Evolutionary conservation across 2,888 invertebrate species (phyloP), one percentile per base, ranked within the genome.

Genomic region (Drosophila phalerata): DNA sequence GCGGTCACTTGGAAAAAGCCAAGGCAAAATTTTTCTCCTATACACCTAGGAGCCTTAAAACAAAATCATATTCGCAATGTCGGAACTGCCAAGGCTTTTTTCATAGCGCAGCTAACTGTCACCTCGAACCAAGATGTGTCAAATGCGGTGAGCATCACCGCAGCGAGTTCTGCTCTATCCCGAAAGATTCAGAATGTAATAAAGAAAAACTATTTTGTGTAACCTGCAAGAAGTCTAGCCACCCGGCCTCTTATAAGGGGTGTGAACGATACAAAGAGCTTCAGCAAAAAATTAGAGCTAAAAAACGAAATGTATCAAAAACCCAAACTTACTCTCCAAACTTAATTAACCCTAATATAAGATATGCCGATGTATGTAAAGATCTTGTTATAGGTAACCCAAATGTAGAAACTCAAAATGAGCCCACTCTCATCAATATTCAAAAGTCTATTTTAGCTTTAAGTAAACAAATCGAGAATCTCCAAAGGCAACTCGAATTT

Each of bases 61-160:
- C 37, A 15, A 38, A 38, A 38, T 6, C 15, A 38, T 38, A 15
- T 38, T 15, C 37, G 1, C 37, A 37, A n/a, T 37, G 37, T 37
- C n/a, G 37, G 37, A 37, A 37, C 37, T n/a, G 37, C 37, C 37
- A 37, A 37, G 37, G n/a, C 37, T 37, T 37, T 37, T 37, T n/a
- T 37, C 37, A 37, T 6, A 37, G 37, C n/a, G 5, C n/a, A 38
- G 37, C 37, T 38, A 38, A 15, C 37, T 38, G 15, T 38, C 37
- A 38, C 37, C 37, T 38, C 5, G 37, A n/a, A 15, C n/a, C 37
- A 38, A 15, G 37, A 15, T 38, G 37, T 38, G 37, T 38, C 15
- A 38, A 38, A 38, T 38, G 37, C 37, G 15, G 37, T 15, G 37
- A 38, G 15, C 15, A 38, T 38, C 37, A 38, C 37, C 37, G 37